Conservation (phyloP, 2,113 vertebrate genomes). For the Piliocolobus tephrosceles region DNA sequence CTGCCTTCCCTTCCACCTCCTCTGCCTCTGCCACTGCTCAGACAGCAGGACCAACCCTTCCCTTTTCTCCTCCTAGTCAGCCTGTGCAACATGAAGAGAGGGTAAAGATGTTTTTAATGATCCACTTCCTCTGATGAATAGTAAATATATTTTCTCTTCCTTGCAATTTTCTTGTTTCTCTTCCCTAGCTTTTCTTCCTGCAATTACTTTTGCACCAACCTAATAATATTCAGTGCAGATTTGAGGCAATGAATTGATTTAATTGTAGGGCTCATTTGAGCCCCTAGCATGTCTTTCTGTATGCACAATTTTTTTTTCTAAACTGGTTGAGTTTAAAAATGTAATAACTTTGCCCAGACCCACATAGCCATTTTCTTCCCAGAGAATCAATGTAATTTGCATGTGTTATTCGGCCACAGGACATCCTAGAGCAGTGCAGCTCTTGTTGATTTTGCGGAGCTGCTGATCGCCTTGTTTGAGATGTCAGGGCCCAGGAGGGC, state of each 20-base stretch:
- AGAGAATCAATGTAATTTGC: background rate
- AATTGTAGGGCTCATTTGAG: background rate
- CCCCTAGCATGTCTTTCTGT: background rate
- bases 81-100: too few relatives aligned
- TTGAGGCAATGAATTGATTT: background rate
- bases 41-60: too few relatives aligned
- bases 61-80: too few relatives aligned
- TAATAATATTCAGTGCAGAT: background rate
- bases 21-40: too few relatives aligned
- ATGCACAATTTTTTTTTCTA: background rate
- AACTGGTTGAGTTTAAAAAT: background rate
- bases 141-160: too few relatives aligned
- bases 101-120: too few relatives aligned
- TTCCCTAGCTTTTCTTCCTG: too few relatives aligned
- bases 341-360: background rate
- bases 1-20: too few relatives aligned
- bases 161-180: too few relatives aligned
- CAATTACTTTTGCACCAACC: too few relatives aligned
- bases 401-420: background rate
- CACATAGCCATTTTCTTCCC: background rate
- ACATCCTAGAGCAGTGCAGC: accelerated
- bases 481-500: background rate
- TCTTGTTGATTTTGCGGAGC: background rate
- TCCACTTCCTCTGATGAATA: too few relatives aligned
- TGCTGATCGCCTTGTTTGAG: background rate